phyloP scores from a whole-genome alignment of 2,888 invertebrate genomes.

The Amblyteles armatorius region DNA sequence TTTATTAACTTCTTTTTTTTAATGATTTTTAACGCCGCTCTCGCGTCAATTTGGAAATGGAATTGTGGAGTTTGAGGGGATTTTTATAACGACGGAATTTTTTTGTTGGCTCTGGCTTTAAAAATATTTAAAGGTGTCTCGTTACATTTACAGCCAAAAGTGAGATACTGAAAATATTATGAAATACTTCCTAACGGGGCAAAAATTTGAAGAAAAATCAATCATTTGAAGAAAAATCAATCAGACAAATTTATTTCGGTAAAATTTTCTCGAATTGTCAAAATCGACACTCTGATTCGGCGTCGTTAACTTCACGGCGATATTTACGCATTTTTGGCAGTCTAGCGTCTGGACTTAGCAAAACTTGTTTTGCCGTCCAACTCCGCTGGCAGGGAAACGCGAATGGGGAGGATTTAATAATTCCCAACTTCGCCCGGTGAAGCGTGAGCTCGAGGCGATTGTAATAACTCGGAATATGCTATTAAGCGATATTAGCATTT shows the following conservation, averaged over 20 bases:
- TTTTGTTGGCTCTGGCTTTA: neutral
- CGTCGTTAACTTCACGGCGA: neutral
- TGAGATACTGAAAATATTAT: too few species aligned
- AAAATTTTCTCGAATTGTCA: neutral
- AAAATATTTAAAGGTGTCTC: neutral
- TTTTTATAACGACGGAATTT: neutral
- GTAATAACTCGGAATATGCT: neutral
- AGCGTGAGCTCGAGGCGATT: neutral
- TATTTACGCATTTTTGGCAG: neutral
- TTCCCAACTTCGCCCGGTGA: neutral
- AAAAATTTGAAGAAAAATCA: too few species aligned
- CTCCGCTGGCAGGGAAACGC: neutral
- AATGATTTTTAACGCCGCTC: neutral
- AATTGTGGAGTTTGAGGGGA: neutral
- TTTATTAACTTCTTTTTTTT: conserved; percentile 2
- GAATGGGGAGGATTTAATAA: neutral
- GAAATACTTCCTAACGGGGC: too few species aligned
- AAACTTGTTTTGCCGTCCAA: neutral
- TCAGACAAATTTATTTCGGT: neutral
- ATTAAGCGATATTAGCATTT: neutral
- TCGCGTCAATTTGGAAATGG: neutral
- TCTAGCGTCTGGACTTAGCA: neutral
- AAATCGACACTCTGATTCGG: neutral
- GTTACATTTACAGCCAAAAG: too few species aligned
- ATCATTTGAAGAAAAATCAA: too few species aligned